These are phyloP conservation scores for Pelmatolapia mariae DNA, from an alignment of 2,113 vertebrate species.

Conservation along the genomic window DNA sequence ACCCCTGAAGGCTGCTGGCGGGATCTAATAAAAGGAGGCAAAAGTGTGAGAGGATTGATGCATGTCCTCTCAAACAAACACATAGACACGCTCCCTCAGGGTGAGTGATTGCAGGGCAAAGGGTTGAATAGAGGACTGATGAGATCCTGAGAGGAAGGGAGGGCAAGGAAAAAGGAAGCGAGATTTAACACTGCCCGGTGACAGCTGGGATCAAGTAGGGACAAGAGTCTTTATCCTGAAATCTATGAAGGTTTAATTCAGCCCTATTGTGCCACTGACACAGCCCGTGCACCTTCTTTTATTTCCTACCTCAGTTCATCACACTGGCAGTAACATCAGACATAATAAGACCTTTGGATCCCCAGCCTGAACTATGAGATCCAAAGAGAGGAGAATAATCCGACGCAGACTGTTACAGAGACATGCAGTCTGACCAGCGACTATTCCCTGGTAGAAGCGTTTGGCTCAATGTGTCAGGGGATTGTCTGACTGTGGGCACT, in stretches of 20 bases:
- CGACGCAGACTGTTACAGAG: background rate
- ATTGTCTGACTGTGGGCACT: background rate
- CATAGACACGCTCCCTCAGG: slow-evolving; percentile 1
- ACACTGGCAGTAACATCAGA: background rate
- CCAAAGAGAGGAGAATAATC: background rate
- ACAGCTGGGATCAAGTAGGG: slow-evolving; percentile 29
- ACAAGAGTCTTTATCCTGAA: background rate
- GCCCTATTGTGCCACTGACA: background rate
- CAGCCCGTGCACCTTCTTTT: background rate
- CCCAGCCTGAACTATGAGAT: background rate
- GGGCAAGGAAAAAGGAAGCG: background rate
- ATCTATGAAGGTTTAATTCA: background rate
- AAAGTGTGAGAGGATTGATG: slow-evolving; percentile 14
- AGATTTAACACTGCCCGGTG: slow-evolving; percentile 17
- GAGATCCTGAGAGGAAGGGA: slow-evolving; percentile 18
- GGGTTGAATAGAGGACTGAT: slow-evolving; percentile 40
- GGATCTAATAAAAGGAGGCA: slow-evolving; percentile 42
- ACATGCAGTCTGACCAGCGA: background rate
- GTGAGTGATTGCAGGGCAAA: slow-evolving; percentile 44
- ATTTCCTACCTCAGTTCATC: background rate
- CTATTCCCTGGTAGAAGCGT: background rate
- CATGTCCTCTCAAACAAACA: background rate
- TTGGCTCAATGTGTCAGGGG: background rate
- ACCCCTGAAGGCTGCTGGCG: background rate
- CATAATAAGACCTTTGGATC: background rate